phyloP scores from a whole-genome alignment of 1,140 invertebrate species.

The Drosophila paulistorum region DNA sequence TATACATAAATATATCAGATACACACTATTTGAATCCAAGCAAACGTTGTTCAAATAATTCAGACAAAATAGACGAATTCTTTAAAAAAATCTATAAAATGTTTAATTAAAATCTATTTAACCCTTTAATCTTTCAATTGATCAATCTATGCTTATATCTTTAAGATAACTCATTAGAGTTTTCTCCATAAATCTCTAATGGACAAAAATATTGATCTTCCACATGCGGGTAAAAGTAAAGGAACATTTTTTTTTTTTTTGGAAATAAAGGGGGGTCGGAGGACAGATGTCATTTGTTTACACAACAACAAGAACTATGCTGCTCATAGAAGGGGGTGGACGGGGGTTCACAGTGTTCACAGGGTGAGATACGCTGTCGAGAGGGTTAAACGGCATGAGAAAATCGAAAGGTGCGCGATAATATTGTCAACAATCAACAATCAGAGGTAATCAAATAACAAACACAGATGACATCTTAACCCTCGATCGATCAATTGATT shows the following conservation, averaged over 20 bases:
- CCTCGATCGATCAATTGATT: background rate
- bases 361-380: too few relatives aligned
- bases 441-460: constrained; percentile 33
- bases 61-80: too few relatives aligned
- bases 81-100: too few relatives aligned
- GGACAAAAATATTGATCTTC: too few relatives aligned
- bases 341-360: background rate
- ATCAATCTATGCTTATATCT: too few relatives aligned
- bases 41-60: too few relatives aligned
- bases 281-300: constrained; percentile 75
- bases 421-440: constrained; percentile 38
- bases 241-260: background rate
- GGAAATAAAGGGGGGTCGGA: too few relatives aligned
- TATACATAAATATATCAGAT: background rate
- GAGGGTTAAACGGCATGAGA: constrained; percentile 31
- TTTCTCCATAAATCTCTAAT: too few relatives aligned
- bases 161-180: too few relatives aligned
- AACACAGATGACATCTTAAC: constrained; percentile 39
- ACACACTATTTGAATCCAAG: background rate
- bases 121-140: too few relatives aligned
- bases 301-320: constrained; percentile 28
- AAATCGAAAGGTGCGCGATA: constrained; percentile 50
- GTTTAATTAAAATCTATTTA: too few relatives aligned
- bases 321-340: background rate
- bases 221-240: background rate